Base-by-base conservation (phyloP, 1,140 invertebrate species). In the Lanistes nyassanus region DNA sequence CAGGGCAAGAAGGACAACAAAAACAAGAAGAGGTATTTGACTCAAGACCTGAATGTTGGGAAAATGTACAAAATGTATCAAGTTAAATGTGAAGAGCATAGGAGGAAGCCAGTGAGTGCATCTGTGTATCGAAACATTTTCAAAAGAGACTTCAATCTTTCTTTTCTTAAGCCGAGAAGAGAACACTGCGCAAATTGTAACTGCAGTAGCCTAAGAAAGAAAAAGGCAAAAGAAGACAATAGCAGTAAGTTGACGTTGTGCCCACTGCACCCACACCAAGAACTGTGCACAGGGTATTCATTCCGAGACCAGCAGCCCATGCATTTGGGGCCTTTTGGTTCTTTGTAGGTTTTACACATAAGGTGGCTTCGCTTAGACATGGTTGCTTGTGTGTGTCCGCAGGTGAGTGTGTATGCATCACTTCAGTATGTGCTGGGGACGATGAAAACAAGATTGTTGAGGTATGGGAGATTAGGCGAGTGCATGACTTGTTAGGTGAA, bases 51-150 rank as follows among this genome's bases (percentile, higher is more conserved):
- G 19, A 67, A 67, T 42, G 65, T 67, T 19, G 65, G 65, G 0
- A 67, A 67, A 37, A 67, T 67, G 65, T 67, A 67, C 21, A n/a
- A 23, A 19, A 67, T 67, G 65, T 67, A 67, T 42, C 37, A 67
- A 23, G 65, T 39, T 5, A 37, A 23, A 3, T 67, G 65, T 67
- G 65, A 42, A 39, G 29, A 67, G 23, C n/a, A 21, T 21, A 37
- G 65, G 42, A 67, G 23, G 39, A 67, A 67, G 21, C 34, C 65
- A 36, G 37, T 67, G 34, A 37, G 65, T 42, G 42, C 42, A 13
- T 67, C 65, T 37, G 65, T 67, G 36, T 67, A 67, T 39, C 37
- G 65, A 29, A 67, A 67, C 23, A 29, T 42, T 21, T 67, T 67
- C 42, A 67, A 67, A 3, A 31, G n/a, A 42, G 26, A 67, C 13